Conservation (phyloP, 2,113 vertebrate species). For the Toxotes chatareus region DNA sequence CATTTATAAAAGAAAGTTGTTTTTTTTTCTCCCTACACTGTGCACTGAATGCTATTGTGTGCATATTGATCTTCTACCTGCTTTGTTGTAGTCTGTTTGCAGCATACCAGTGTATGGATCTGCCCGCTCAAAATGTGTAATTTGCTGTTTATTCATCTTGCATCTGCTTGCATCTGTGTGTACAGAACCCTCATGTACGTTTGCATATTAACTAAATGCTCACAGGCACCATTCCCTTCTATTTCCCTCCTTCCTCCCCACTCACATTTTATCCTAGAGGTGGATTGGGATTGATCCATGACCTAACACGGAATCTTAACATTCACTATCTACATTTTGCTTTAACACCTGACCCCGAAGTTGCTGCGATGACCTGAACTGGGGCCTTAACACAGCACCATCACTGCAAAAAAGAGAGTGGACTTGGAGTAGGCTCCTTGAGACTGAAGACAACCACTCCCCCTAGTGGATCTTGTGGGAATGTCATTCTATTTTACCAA, state of each 20-base stretch:
- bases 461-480: constrained; percentile 75
- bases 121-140: neutral
- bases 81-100: constrained; percentile 3
- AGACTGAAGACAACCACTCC: constrained; percentile 70
- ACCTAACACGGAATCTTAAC: constrained; percentile 15
- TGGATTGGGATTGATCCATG: constrained; percentile 20
- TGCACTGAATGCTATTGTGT: constrained; percentile 29
- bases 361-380: constrained; percentile 30
- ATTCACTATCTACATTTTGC: constrained; percentile 20
- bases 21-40: constrained; percentile 2
- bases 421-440: constrained; percentile 33
- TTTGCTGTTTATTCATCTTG: neutral
- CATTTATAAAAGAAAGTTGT: constrained; percentile 24
- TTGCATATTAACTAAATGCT: neutral
- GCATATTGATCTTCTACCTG: constrained; percentile 22
- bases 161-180: constrained; percentile 14
- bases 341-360: constrained; percentile 29
- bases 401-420: constrained; percentile 20
- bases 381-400: neutral
- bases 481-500: constrained; percentile 32
- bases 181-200: neutral
- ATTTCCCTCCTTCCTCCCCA: neutral
- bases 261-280: neutral
- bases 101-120: neutral
- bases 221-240: neutral